Evolutionary conservation across 1,140 invertebrate species (phyloP).

Genomic region (Gonioctena quinquepunctata): DNA sequence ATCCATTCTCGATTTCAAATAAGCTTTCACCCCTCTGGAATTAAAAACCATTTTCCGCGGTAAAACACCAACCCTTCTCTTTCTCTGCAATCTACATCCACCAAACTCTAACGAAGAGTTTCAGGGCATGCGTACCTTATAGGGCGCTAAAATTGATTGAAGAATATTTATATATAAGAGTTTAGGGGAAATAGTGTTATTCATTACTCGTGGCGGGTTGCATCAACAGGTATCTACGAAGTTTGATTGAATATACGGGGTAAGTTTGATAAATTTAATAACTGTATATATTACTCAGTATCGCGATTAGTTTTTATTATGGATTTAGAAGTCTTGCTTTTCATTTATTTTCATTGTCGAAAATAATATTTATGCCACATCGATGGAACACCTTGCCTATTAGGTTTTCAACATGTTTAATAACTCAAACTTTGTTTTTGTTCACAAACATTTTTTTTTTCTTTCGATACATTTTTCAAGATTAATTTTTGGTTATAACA

Average conservation of each 20-base stretch:
- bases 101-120: neutral
- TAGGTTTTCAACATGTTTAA: too few relatives aligned
- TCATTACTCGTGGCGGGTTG: slow-evolving; percentile 16
- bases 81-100: neutral
- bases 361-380: too few relatives aligned
- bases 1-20: neutral
- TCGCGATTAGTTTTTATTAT: too few relatives aligned
- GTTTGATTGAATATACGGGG: neutral
- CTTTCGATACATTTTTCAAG: too few relatives aligned
- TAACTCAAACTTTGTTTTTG: too few relatives aligned
- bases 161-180: slow-evolving; percentile 18
- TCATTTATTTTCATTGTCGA: too few relatives aligned
- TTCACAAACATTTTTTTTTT: too few relatives aligned
- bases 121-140: neutral
- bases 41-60: slow-evolving; percentile 1
- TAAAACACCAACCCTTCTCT: neutral
- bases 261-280: too few relatives aligned
- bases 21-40: neutral
- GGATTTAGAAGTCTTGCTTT: too few relatives aligned
- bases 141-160: slow-evolving; percentile 24
- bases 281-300: too few relatives aligned
- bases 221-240: slow-evolving; percentile 16
- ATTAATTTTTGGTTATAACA: too few relatives aligned
- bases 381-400: too few relatives aligned
- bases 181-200: slow-evolving; percentile 16